A percentile compares a stretch with the other conserved stretches of the same genome.
phyloP scores from a whole-genome alignment of 2,797 vertebrate genomes.

The Glossophaga mutica region DNA sequence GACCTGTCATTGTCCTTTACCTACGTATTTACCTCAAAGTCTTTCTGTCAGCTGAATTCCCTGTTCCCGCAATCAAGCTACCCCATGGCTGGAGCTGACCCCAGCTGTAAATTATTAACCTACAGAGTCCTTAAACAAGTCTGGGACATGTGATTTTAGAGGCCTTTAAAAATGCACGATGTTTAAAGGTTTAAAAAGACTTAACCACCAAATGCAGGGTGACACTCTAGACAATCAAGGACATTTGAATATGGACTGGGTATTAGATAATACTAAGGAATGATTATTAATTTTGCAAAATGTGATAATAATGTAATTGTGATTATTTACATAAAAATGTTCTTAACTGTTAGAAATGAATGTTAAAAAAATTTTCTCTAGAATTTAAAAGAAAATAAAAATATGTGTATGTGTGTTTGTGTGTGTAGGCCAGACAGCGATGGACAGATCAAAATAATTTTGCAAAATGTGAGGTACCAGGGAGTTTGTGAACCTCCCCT shows the following conservation, averaged over 20 bases:
- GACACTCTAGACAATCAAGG: background rate
- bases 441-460: background rate
- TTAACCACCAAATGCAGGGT: background rate
- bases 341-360: background rate
- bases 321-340: background rate
- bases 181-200: background rate
- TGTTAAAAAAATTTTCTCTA: background rate
- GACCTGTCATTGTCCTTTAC: background rate
- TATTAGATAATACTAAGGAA: background rate
- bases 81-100: background rate
- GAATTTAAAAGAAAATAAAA: background rate
- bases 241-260: background rate
- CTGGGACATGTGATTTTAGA: background rate
- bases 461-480: background rate
- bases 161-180: background rate
- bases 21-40: background rate
- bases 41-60: background rate
- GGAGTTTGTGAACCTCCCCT: background rate
- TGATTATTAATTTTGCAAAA: background rate
- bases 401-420: background rate
- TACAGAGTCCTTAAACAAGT: background rate
- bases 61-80: background rate
- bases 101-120: constrained; percentile 3
- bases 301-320: background rate
- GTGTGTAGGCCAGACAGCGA: background rate